Evolutionary conservation across 2,888 invertebrate genomes (phyloP).

Genomic region (Stenchaetothrips biformis): DNA sequence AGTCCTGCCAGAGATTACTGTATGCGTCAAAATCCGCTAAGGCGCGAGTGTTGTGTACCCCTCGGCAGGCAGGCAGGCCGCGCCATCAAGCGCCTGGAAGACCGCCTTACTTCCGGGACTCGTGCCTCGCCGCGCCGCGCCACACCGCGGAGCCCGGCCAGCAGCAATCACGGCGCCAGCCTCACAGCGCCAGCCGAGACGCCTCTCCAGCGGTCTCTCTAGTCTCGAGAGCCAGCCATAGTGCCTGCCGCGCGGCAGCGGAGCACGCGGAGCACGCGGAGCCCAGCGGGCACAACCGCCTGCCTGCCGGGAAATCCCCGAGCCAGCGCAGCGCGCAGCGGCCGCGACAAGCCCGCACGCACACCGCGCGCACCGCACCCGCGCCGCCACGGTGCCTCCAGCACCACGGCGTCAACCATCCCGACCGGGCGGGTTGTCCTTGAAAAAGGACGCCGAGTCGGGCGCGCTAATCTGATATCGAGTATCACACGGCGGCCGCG

Average conservation of each 20-base stretch:
- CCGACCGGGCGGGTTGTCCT: background rate
- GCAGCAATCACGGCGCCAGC: background rate
- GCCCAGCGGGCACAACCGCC: background rate
- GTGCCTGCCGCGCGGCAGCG: background rate
- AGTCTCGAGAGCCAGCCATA: background rate
- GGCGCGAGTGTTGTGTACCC: too few species aligned
- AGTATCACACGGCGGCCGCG: conserved; percentile 16
- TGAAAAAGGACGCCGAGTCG: conserved; percentile 4
- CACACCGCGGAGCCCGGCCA: background rate
- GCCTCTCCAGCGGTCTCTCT: background rate
- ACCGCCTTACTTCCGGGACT: background rate
- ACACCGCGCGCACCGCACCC: too few species aligned
- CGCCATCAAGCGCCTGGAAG: background rate
- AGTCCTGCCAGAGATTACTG: too few species aligned
- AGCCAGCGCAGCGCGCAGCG: too few species aligned
- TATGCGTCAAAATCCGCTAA: too few species aligned
- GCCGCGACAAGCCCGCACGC: too few species aligned
- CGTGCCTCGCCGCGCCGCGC: background rate
- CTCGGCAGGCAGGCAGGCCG: too few species aligned
- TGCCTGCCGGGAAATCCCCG: too few species aligned
- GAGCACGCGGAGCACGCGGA: background rate
- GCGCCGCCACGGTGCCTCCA: background rate
- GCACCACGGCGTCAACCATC: background rate
- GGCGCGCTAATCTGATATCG: conserved; percentile 17
- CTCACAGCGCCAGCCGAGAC: conserved; percentile 22